Evolutionary conservation across 2,113 vertebrate genomes (phyloP).

Genomic region (Petrocephalus microphthalmus): DNA sequence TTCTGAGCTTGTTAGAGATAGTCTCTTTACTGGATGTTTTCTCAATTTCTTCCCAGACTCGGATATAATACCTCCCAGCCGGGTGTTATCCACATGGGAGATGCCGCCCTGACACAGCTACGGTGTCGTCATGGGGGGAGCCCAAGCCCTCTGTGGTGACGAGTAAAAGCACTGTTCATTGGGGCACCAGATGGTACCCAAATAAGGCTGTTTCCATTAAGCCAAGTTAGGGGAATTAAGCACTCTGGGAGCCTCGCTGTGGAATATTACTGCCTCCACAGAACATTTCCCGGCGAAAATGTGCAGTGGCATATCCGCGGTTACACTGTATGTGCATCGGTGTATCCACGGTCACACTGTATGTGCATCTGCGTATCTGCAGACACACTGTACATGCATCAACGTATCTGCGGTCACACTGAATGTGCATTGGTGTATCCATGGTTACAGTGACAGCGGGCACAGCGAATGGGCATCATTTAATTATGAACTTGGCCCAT

Average conservation of each 20-base stretch:
- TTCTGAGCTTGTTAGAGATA: not conserved
- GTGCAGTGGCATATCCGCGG: not conserved
- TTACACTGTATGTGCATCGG: too few relatives aligned
- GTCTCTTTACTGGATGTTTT: not conserved
- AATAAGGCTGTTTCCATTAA: not conserved
- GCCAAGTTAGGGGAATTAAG: not conserved
- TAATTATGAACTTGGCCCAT: not conserved
- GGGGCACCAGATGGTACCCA: slow-evolving; percentile 15
- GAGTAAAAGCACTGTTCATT: not conserved
- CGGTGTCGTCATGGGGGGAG: slow-evolving; percentile 2
- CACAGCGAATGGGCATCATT: not conserved
- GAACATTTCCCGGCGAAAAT: not conserved
- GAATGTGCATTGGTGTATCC: not conserved
- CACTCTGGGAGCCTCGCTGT: not conserved
- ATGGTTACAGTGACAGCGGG: not conserved
- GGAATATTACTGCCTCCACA: not conserved
- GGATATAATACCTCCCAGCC: too few relatives aligned
- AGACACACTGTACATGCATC: too few relatives aligned
- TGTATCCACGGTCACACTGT: too few relatives aligned
- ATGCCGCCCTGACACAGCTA: not conserved
- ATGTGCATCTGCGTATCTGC: too few relatives aligned
- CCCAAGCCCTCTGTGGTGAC: not conserved
- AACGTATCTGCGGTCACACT: not conserved
- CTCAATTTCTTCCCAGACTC: not conserved
- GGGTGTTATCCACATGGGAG: not conserved